Base-by-base conservation (phyloP, 2,888 invertebrate species). In the Bellardia pandia region DNA sequence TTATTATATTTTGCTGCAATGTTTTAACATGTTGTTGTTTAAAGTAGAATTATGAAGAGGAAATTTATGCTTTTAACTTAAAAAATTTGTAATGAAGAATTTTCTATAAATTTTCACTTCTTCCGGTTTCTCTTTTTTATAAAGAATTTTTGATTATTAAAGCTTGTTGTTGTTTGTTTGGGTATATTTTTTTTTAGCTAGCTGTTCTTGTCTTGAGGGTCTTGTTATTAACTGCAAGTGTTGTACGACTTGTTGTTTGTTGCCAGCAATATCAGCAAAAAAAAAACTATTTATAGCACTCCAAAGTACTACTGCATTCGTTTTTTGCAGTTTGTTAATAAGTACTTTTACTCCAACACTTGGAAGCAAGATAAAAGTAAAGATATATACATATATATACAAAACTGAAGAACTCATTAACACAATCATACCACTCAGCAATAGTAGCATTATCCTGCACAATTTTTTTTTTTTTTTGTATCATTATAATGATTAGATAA, bases 331-430 rank as follows among this genome's bases (percentile, higher is more conserved):
- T 56, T 79, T 79, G 62, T 30, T 64, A 74, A 82, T 77, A 84
- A 84, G 77, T 77, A 53, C 84, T 86, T 86, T 64, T 58, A 81
- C 68, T 68, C 8, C 69, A 82, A 68, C 75, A 72, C 74, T 66
- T 74, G 4, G 2, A 71, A 66, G n/a, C 37, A 66, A 66, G 16
- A 72, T 11, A 68, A 53, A n/a, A 33, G 23, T 23, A 23, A 23
- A 23, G 23, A 23, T 23, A 23, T 23, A 23, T n/a, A n/a, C n/a
- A n/a, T n/a, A n/a, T n/a, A n/a, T n/a, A n/a, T 42, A 23, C 33
- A 64, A 58, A 78, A 71, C n/a, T 77, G 62, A 86, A 76, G 78
- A 82, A 86, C 85, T 88, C 85, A 88, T 88, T 85, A 85, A 82
- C 86, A 83, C 83, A 82, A 80, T 88, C 88, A 80, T 80, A 53